These are phyloP conservation scores for roundworm (Caenorhabditis elegans) DNA, from an alignment of 1,140 invertebrate genomes.

Conservation along the genomic window WBcel235 BX284602.5:3173001-3173500, in stretches of 20 bases:
- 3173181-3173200: constrained; percentile 26
- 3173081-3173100: background rate
- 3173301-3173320: background rate
- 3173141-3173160: background rate
- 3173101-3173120: background rate
- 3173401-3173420: constrained; percentile 5
- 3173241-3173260: background rate
- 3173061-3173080: background rate
- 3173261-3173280: background rate
- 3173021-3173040: background rate
- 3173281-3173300: constrained; percentile 16
- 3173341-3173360: background rate
- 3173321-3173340: background rate
- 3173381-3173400: constrained; percentile 8
- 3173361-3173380: background rate
- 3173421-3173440: constrained; percentile 33
- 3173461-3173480: no score
- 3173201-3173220: constrained; percentile 32
- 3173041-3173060: background rate
- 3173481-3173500: no score
- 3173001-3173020: background rate
- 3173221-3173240: constrained; percentile 2
- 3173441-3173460: background rate
- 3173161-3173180: constrained; percentile 39
- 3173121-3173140: background rate